Conservation (phyloP, 2,113 vertebrate genomes). For the Camelus dromedarius region DNA sequence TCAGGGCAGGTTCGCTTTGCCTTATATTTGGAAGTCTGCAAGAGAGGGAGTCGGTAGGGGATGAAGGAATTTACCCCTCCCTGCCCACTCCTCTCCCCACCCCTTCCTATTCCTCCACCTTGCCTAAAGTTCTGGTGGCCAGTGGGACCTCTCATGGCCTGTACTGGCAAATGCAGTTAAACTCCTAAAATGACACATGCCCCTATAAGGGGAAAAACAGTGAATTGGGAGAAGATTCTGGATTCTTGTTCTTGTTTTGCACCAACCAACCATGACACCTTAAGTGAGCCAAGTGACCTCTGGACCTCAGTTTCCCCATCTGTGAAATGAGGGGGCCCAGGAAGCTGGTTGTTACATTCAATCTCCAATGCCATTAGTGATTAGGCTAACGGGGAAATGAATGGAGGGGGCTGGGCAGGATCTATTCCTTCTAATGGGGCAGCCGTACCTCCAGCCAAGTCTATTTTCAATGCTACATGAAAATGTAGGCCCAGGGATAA, state of each 20-base stretch:
- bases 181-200: background rate
- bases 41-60: background rate
- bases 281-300: background rate
- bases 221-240: background rate
- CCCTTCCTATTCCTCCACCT: background rate
- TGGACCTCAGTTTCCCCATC: background rate
- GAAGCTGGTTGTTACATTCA: background rate
- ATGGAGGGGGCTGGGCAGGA: background rate
- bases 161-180: background rate
- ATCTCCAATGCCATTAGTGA: background rate
- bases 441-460: background rate
- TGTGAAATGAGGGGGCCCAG: background rate
- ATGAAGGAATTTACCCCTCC: background rate
- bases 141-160: background rate
- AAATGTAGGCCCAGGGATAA: background rate
- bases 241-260: background rate
- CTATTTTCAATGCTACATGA: background rate
- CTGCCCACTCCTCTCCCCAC: too few species aligned
- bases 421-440: background rate
- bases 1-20: background rate
- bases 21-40: slow-evolving; percentile 25
- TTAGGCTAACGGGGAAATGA: background rate
- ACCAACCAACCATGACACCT: background rate
- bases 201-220: background rate
- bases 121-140: background rate